Base-by-base conservation (phyloP, 2,888 invertebrate species). In the Plebejus melissa region DNA sequence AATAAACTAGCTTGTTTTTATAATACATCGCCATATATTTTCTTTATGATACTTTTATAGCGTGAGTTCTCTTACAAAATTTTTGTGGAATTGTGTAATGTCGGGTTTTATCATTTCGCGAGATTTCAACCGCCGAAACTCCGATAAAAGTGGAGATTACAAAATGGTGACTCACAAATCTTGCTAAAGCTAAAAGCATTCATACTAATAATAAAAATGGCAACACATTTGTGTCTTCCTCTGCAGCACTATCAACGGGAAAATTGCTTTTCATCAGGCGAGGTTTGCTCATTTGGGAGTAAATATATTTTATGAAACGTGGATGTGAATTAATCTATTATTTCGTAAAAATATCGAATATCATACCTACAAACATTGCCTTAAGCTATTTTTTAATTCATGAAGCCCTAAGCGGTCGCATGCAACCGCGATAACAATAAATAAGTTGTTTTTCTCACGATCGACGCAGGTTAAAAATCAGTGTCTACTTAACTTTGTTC, bases 1-100 rank as follows among this genome's bases (percentile, higher is more conserved):
- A 77, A 76, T 76, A 78, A 77, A 78, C 76, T 77, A 75, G 50
- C 70, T 74, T 74, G 36, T 58, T 57, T 69, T 50, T 46, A 71
- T 60, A 70, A 71, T 69, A 71, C 41, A 28, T 46, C 58, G 58
- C 46, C 28, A 58, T 75, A 71, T 41, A 41, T 75, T 72, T 32
- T 72, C 72, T 72, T 72, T 50, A 72, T 72, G 2, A 54, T 72
- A 72, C 28, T 54, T 72, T 72, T 72, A 72, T 72, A 72, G 22
- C 13, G 32, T 22, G 58, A 58, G 22, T 60, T 65, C 32, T 36
- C 32, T 65, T 36, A 65, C 65, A 36, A 65, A 65, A 16, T 13
- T 16, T 36, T 36, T 65, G 65, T 65, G 13, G 32, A 65, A 65
- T 65, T 65, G 13, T 32, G 65, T 36, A 65, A 65, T 36, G 32